phyloP scores from a whole-genome alignment of 2,888 invertebrate genomes.

The Drosophila bunnanda region DNA sequence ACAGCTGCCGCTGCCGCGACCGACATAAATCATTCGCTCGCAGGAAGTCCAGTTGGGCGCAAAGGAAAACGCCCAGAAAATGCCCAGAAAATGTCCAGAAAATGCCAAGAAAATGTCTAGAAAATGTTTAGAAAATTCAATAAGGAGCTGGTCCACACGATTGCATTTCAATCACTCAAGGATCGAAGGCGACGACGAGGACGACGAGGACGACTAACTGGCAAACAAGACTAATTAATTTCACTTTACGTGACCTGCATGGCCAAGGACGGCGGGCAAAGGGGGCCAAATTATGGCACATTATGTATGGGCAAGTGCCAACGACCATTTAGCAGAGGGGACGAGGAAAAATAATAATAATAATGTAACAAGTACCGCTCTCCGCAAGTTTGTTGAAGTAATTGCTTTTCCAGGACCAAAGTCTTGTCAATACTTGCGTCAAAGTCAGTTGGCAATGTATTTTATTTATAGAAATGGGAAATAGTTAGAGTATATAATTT shows the following conservation, averaged over 20 bases:
- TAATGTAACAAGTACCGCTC: neutral
- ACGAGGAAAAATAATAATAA: neutral
- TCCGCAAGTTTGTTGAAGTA: neutral
- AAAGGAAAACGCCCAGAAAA: neutral
- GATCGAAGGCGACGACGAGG: neutral
- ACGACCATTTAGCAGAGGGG: constrained; percentile 36
- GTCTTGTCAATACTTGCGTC: neutral
- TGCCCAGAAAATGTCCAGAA: neutral
- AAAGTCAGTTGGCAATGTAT: neutral
- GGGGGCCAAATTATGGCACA: constrained; percentile 42
- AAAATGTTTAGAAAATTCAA: constrained; percentile 20
- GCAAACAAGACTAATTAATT: constrained; percentile 72
- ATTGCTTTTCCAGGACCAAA: neutral
- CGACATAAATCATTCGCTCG: constrained; percentile 23
- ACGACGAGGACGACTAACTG: constrained; percentile 49
- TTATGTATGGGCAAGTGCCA: constrained; percentile 44
- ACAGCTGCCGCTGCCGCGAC: too few relatives aligned
- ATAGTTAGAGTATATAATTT: neutral
- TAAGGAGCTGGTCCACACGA: constrained; percentile 33
- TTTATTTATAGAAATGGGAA: neutral
- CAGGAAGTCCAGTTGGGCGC: constrained; percentile 14
- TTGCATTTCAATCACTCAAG: constrained; percentile 41
- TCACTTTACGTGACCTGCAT: constrained; percentile 72
- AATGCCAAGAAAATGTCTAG: neutral
- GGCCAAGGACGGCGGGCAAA: constrained; percentile 32